Base-by-base conservation (phyloP, 2,888 invertebrate species). In the Spicauda simplicius region DNA sequence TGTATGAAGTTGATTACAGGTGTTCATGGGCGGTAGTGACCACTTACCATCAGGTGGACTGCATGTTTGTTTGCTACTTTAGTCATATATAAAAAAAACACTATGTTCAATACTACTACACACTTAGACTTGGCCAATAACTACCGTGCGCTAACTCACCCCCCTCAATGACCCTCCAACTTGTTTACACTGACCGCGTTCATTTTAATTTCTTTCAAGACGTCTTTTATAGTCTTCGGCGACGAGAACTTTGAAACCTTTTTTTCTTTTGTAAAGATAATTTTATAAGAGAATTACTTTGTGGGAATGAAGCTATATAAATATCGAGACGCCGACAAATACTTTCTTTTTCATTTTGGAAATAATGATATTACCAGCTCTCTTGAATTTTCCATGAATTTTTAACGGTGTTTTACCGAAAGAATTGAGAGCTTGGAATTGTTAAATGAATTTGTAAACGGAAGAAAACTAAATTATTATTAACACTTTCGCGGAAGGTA, bases 201-300 rank as follows among this genome's bases (percentile, higher is more conserved):
- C 84, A 85, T 90, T 90, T 88, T 88, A 88, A 90, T 90, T 88
- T 85, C 83, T 82, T 77, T 76, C 76, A 80, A 82, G 81, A 80
- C 78, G 73, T 69, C 72, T 75, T 81, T 85, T 88, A 85, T 82
- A 82, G 54, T 37, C 57, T 65, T 57, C 64, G 50, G 50, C 50
- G 64, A 57, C 57, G 56, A 55, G 63, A 64, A 50, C 57, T 37
- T 64, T 64, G 57, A 64, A 64, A 57, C 48, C 33, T 57, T 63
- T 50, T 56, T 57, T 33, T 64, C 56, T 57, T 56, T 63, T 58
- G 7, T 3, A 19, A 63, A 53, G n/a, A 57, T 33, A 50, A 64
- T 64, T 57, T 50, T 64, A 64, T 55, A 63, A 63, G 55, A 55
- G 48, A 63, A 55, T 63, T 48, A 55, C 45, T 62, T 63, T 62